Percentiles rank a stretch among this genome's conserved stretches.
Evolutionary conservation across 1,140 invertebrate species (phyloP).

Genomic region (Pissodes strobi): DNA sequence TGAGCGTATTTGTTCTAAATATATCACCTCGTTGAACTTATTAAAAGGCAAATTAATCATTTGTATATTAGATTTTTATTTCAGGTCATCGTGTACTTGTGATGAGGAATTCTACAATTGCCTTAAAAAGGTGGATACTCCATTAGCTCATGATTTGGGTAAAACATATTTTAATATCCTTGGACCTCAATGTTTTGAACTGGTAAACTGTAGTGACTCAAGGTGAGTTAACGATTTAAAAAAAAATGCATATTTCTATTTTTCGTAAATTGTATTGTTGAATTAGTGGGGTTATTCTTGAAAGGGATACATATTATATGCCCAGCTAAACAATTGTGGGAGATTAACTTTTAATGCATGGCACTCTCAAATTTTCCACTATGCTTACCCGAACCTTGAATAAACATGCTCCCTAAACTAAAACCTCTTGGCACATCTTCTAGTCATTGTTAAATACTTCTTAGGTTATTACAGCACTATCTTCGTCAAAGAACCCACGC

Average conservation of each 20-base stretch:
- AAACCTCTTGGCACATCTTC: no score
- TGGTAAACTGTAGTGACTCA: background rate
- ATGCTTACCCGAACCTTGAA: no score
- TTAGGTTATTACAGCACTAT: no score
- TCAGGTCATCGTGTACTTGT: background rate
- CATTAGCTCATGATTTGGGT: background rate
- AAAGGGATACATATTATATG: background rate
- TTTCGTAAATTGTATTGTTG: background rate
- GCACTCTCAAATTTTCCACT: no score
- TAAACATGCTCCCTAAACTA: no score
- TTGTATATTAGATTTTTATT: background rate
- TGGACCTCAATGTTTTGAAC: constrained; percentile 1
- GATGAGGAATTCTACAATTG: constrained; percentile 3
- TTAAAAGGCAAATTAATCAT: background rate
- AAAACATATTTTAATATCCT: constrained; percentile 2
- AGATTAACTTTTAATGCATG: background rate
- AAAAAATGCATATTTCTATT: no score
- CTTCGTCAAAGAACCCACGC: no score
- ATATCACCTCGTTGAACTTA: no score
- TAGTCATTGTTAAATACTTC: no score
- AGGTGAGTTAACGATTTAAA: no score
- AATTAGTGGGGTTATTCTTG: background rate
- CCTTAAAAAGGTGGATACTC: background rate
- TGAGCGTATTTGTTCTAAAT: background rate
- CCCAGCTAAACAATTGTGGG: background rate